Evolutionary conservation across 2,113 vertebrate species (phyloP), one percentile per base, ranked within the genome.

Genomic region (Leucopsar rothschildi): DNA sequence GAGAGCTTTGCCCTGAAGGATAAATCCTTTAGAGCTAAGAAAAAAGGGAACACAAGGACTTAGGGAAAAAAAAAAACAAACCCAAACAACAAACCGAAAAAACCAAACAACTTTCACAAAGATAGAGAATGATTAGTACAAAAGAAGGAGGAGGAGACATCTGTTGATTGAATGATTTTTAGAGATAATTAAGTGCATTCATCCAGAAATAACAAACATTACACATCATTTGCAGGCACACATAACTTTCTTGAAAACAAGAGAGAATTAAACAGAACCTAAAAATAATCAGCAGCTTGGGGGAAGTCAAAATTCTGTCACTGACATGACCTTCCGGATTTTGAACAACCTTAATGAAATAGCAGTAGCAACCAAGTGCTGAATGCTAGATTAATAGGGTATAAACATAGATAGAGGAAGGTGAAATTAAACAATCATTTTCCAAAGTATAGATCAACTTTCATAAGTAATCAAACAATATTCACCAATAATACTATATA

Each of bases 161-260:
- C 96, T 97, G 97, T 94, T 98, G 96, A 98, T 97, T 93, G 97
- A 98, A 98, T 97, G 93, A 97, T 96, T 98, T 98, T 97, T 96
- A 96, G 95, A 97, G 96, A 98, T 97, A 98, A 98, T 98, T 98
- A 97, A 98, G 96, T 97, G 96, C 97, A 98, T 97, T 97, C 97
- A 98, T 97, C 97, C 97, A 97, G 97, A 97, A 97, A 98, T 95
- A 98, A 97, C 87, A 98, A 97, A 97, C 95, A 97, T 96, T 98
- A 93, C 83, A 97, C 66, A 97, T 97, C 42, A 22, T 97, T 97
- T 97, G 92, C 88, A 97, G 89, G 88, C 96, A 97, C 90, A 97
- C 88, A 94, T 93, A 92, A 81, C 70, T 97, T 97, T 96, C 93
- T 94, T 96, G 92, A 97, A 97, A 97, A 97, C 92, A 97, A 96